Conservation (phyloP, 1,140 invertebrate species). For the Acromyrmex echinatior region DNA sequence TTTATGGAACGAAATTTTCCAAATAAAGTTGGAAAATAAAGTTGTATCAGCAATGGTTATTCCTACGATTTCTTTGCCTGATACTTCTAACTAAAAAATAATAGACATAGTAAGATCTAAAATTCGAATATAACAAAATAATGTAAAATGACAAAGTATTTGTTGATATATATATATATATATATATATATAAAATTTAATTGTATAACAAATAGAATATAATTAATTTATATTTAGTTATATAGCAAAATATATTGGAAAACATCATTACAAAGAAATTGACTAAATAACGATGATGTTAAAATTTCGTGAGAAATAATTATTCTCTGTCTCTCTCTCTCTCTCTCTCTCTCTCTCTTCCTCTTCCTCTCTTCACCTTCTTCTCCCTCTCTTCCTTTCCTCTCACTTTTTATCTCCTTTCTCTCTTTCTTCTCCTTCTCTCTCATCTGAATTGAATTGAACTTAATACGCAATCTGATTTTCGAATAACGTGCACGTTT, state of each 20-base stretch:
- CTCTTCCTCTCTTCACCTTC: too few species aligned
- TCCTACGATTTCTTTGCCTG: not conserved
- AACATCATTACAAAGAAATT: not conserved
- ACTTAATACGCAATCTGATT: not conserved
- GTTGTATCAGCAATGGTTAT: not conserved
- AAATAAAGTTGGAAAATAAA: not conserved
- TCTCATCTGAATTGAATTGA: not conserved
- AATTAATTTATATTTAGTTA: conserved; percentile 4
- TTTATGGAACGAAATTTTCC: not conserved
- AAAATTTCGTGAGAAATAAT: not conserved
- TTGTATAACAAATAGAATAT: not conserved
- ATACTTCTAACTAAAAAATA: not conserved
- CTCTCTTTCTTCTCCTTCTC: not conserved
- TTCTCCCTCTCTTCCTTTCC: not conserved
- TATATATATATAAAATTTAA: not conserved
- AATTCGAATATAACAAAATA: not conserved
- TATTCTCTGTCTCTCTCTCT: not conserved
- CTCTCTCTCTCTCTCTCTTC: not conserved
- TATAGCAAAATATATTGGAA: not conserved
- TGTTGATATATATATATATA: not conserved
- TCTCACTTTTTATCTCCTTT: too few species aligned
- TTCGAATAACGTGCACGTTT: not conserved
- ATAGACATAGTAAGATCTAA: not conserved
- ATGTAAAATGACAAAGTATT: not conserved
- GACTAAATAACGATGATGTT: not conserved